Percentiles rank a stretch among this genome's conserved stretches.
Evolutionary conservation across 2,113 vertebrate species (phyloP).

Genomic region (Collichthys lucidus): DNA sequence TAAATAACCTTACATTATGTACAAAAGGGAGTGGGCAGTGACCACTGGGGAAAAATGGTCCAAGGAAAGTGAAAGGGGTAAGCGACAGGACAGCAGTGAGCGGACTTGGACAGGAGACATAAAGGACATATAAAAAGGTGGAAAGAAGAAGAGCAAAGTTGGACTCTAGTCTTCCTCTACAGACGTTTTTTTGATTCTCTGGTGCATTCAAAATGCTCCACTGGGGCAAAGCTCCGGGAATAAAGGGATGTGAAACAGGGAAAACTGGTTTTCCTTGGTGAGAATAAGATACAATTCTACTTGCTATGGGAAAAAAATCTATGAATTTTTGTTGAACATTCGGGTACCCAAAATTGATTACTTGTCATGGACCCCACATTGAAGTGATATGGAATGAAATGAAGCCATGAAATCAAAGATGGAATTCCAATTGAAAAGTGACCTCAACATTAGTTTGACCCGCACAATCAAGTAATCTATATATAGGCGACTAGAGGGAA

Average conservation of each 20-base stretch:
- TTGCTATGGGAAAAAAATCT: neutral
- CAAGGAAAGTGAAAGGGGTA: slow-evolving; percentile 33
- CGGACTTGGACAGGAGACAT: slow-evolving; percentile 36
- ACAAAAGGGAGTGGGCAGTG: slow-evolving; percentile 74
- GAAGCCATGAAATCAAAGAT: slow-evolving; percentile 29
- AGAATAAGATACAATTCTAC: neutral
- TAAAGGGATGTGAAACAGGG: slow-evolving; percentile 23
- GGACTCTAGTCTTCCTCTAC: slow-evolving; percentile 21
- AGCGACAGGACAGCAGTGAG: slow-evolving; percentile 19
- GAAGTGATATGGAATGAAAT: slow-evolving; percentile 63
- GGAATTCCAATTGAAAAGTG: slow-evolving; percentile 23
- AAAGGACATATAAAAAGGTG: slow-evolving; percentile 20
- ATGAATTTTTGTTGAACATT: slow-evolving; percentile 7
- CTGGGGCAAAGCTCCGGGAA: slow-evolving; percentile 2
- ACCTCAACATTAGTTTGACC: slow-evolving; percentile 28
- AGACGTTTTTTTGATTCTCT: neutral
- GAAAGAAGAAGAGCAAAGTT: slow-evolving; percentile 12
- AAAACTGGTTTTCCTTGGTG: neutral
- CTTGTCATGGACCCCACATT: slow-evolving; percentile 44
- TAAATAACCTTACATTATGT: slow-evolving; percentile 88
- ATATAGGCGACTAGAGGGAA: slow-evolving; percentile 31
- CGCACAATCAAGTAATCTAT: neutral
- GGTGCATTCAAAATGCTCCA: slow-evolving; percentile 16
- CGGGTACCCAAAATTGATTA: slow-evolving; percentile 55
- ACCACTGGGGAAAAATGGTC: slow-evolving; percentile 41